These are phyloP conservation scores for Athalia cordata DNA, from an alignment of 2,888 invertebrate species.

Conservation along the genomic window DNA sequence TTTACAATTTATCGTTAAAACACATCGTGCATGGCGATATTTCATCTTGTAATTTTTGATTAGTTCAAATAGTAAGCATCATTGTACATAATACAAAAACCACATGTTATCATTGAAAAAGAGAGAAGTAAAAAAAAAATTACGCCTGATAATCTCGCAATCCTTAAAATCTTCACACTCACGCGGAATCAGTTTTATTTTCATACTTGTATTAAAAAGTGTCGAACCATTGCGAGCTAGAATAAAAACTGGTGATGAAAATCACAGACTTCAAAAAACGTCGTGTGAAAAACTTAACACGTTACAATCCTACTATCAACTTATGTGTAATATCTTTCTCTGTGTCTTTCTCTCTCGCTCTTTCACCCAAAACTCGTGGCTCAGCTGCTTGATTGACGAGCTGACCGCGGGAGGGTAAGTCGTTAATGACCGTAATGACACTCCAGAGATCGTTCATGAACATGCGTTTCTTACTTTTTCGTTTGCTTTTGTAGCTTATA, in stretches of 20 bases:
- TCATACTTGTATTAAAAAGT: too few species aligned
- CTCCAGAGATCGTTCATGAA: slow-evolving; percentile 38
- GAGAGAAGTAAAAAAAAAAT: too few species aligned
- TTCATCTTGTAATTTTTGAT: background rate
- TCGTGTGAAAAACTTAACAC: background rate
- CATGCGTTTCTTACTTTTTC: slow-evolving; percentile 14
- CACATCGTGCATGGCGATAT: slow-evolving; percentile 29
- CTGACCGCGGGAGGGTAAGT: slow-evolving; percentile 89
- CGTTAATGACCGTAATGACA: slow-evolving; percentile 60
- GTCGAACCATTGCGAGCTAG: too few species aligned
- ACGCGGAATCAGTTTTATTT: too few species aligned
- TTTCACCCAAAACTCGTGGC: slow-evolving; percentile 70
- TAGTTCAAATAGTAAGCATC: background rate
- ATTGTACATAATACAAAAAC: background rate
- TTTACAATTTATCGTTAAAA: background rate
- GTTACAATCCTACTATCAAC: slow-evolving; percentile 22
- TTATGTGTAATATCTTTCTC: slow-evolving; percentile 69
- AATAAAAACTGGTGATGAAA: too few species aligned
- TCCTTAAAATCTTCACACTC: too few species aligned
- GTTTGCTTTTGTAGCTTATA: slow-evolving; percentile 35
- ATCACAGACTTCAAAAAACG: too few species aligned
- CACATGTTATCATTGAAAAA: too few species aligned
- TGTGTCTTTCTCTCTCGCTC: slow-evolving; percentile 70
- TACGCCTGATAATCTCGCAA: too few species aligned
- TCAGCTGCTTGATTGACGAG: slow-evolving; percentile 92